Percentiles rank a stretch among this genome's conserved stretches.
Evolutionary conservation across 2,888 invertebrate species (phyloP).

Genomic region (Willowsia nigromaculata): DNA sequence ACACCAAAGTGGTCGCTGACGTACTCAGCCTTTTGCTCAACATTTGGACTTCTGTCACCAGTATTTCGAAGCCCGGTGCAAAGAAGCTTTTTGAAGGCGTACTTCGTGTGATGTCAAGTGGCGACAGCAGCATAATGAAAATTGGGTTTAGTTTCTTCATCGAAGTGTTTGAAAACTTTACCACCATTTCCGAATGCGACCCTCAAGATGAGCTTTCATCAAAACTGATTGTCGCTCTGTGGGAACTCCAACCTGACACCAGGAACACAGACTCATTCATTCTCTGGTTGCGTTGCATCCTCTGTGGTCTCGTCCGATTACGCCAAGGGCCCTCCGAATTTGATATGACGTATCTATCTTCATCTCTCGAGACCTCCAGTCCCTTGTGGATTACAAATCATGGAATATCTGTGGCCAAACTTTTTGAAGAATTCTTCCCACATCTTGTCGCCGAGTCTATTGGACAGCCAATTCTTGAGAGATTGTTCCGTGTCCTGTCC

Average conservation of each 20-base stretch:
- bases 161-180: constrained; percentile 74
- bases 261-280: constrained; percentile 75
- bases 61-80: constrained; percentile 71
- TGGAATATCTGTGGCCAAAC: constrained; percentile 61
- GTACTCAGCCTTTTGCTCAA: constrained; percentile 72
- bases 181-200: constrained; percentile 52
- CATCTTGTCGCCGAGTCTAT: constrained; percentile 67
- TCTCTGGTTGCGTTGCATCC: constrained; percentile 75
- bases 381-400: constrained; percentile 73
- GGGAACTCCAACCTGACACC: constrained; percentile 77
- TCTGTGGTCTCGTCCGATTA: constrained; percentile 73
- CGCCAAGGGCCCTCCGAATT: constrained; percentile 43
- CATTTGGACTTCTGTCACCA: constrained; percentile 72
- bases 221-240: constrained; percentile 74
- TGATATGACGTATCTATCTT: constrained; percentile 65
- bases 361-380: constrained; percentile 70
- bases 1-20: constrained; percentile 74
- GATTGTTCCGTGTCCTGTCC: constrained; percentile 71
- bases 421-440: constrained; percentile 70
- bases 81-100: constrained; percentile 77
- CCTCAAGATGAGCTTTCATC: constrained; percentile 67
- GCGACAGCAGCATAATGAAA: constrained; percentile 76
- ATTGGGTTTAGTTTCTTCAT: constrained; percentile 76
- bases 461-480: constrained; percentile 61
- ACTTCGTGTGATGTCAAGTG: constrained; percentile 77